Conservation (phyloP, 2,797 vertebrate genomes). For the Hyperoplus immaculatus region DNA sequence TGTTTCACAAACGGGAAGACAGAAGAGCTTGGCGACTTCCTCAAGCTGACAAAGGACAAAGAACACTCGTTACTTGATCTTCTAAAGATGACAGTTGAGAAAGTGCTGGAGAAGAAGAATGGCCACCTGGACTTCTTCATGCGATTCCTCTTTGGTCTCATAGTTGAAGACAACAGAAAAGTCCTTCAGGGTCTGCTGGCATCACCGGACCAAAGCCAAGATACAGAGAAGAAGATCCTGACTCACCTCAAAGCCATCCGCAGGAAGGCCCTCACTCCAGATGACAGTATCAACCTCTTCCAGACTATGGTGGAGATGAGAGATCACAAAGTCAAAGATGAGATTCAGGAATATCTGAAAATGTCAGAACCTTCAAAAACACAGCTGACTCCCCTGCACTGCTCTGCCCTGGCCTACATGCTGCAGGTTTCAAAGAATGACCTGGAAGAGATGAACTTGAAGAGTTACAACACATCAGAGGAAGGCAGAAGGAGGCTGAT, state of each 20-base stretch:
- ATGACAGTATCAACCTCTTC: slow-evolving; percentile 54
- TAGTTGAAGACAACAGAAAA: slow-evolving; percentile 50
- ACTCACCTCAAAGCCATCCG: slow-evolving; percentile 53
- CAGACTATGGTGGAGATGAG: slow-evolving; percentile 70
- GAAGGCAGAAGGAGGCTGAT: slow-evolving; percentile 66
- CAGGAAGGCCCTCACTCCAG: slow-evolving; percentile 57
- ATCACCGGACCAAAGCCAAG: slow-evolving; percentile 10
- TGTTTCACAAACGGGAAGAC: slow-evolving; percentile 49
- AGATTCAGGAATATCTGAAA: slow-evolving; percentile 55
- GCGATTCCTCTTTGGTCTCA: slow-evolving; percentile 60
- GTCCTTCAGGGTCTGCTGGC: slow-evolving; percentile 41
- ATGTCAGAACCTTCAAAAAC: background rate
- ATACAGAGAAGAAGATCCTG: slow-evolving; percentile 51
- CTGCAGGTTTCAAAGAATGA: slow-evolving; percentile 42
- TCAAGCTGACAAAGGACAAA: slow-evolving; percentile 15
- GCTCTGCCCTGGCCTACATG: slow-evolving; percentile 68
- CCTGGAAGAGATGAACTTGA: slow-evolving; percentile 49
- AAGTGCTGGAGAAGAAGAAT: slow-evolving; percentile 54
- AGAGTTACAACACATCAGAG: slow-evolving; percentile 62
- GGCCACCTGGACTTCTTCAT: slow-evolving; percentile 60
- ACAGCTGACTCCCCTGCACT: slow-evolving; percentile 53
- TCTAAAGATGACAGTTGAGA: slow-evolving; percentile 60
- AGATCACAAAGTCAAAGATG: slow-evolving; percentile 65
- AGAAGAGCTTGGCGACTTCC: slow-evolving; percentile 13
- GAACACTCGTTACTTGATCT: slow-evolving; percentile 43